These are phyloP conservation scores for Drosophila bocki DNA, from an alignment of 1,140 invertebrate genomes.

Conservation along the genomic window DNA sequence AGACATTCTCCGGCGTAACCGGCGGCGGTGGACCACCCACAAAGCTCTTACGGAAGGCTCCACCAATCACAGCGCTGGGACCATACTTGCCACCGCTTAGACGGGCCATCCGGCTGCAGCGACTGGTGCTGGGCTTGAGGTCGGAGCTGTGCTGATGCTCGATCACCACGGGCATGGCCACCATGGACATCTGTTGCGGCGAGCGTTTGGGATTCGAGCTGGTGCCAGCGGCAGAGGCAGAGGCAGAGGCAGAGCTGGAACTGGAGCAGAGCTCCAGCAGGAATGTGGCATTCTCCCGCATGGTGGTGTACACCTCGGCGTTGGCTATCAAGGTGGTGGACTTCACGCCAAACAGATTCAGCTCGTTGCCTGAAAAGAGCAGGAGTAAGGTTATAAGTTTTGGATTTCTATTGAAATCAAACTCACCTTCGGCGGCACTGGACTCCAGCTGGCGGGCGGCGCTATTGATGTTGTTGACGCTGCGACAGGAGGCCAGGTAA, in stretches of 20 bases:
- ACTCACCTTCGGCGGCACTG: constrained; percentile 44
- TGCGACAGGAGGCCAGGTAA: constrained; percentile 88
- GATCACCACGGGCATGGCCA: constrained; percentile 87
- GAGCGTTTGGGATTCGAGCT: constrained; percentile 73
- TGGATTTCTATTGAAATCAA: too few species aligned
- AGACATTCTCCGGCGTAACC: constrained; percentile 84
- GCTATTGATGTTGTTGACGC: constrained; percentile 72
- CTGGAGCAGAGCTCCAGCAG: constrained; percentile 91
- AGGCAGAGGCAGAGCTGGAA: constrained; percentile 29
- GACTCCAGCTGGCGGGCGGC: constrained; percentile 41
- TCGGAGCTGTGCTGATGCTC: constrained; percentile 86
- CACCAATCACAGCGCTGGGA: constrained; percentile 8
- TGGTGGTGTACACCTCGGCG: constrained; percentile 85
- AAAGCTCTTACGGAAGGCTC: constrained; percentile 74
- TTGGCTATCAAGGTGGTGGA: constrained; percentile 79
- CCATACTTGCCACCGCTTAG: constrained; percentile 69
- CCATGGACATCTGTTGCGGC: constrained; percentile 84
- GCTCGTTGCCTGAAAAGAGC: constrained; percentile 55
- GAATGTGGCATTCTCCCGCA: constrained; percentile 98
- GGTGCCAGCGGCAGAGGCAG: not conserved
- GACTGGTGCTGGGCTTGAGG: constrained; percentile 80
- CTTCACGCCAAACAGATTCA: constrained; percentile 82
- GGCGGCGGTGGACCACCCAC: constrained; percentile 84
- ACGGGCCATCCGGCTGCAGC: constrained; percentile 74
- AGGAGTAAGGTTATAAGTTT: not conserved